Conservation (phyloP, 1,140 invertebrate species). For the Eufriesea mexicana region DNA sequence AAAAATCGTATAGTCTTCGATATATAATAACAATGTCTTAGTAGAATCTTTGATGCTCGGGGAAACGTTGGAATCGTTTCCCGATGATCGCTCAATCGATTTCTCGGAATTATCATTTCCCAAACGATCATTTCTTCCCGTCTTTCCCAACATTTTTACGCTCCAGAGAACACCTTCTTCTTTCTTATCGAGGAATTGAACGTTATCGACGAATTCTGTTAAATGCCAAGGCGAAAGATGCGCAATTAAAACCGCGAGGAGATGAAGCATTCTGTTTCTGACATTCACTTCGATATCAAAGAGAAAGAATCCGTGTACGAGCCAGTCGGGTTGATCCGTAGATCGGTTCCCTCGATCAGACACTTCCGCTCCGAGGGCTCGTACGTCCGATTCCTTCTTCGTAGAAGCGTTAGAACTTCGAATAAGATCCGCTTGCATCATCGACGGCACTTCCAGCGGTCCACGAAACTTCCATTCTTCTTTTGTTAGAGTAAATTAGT, state of each 20-base stretch:
- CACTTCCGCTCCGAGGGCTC: not conserved
- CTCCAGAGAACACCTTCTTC: not conserved
- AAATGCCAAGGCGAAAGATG: not conserved
- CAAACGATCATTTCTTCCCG: not conserved
- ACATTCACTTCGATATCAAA: not conserved
- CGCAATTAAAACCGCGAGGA: not conserved
- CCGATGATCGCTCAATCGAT: not conserved
- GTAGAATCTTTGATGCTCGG: conserved; percentile 34
- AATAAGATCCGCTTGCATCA: conserved; percentile 1
- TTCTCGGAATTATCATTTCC: not conserved
- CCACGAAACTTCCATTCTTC: not conserved
- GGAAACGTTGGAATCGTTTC: conserved; percentile 16
- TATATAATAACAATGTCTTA: conserved; percentile 26
- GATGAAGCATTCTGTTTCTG: not conserved
- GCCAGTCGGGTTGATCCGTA: not conserved
- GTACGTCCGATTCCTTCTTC: not conserved
- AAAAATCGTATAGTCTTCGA: conserved; percentile 53
- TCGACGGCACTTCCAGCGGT: not conserved
- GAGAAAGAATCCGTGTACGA: not conserved
- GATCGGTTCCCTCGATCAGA: not conserved
- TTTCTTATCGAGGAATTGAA: not conserved
- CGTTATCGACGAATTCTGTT: not conserved
- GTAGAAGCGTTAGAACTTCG: not conserved
- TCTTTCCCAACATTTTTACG: too few relatives aligned
- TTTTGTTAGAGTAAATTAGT: conserved; percentile 12